Base-by-base conservation (phyloP, 2,797 vertebrate genomes). In the Argentina silus region DNA sequence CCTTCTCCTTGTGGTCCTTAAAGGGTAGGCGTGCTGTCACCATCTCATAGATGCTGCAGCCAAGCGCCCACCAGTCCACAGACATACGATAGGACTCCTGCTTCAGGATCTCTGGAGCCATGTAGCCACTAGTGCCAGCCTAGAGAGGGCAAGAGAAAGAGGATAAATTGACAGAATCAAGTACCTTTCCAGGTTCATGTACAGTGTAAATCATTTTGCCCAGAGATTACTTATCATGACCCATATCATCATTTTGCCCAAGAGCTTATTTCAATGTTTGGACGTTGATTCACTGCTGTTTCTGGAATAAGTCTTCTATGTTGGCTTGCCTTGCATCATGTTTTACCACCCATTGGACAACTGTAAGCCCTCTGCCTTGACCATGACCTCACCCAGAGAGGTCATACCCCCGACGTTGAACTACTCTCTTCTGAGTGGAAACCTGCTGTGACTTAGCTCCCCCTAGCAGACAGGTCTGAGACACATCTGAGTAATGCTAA, bases 51-150 rank as follows among this genome's bases (percentile, higher is more conserved):
- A 98, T 93, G 76, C 93, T 96, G 85, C 96, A 98, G 23, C 96
- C 97, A 89, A 97, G 91, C 5, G 96, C 91, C 92, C 97, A 98
- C 96, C 97, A 99, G 92, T 97, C 96, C 89, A 96, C 96, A 0
- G 96, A 93, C 1, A 88, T 95, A 77, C 85, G 79, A 85, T 98
- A 98, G n/a, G 81, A 83, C 60, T 94, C 93, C 53, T 97, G 95
- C 71, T 47, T 90, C 75, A 93, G 85, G 3, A 93, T 83, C 86
- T 93, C 92, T 11, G 92, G 92, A 17, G 91, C 91, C 93, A 94
- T 93, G 88, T 93, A 93, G 10, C 92, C 92, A 0, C 77, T 87
- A 0, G 92, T 93, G 67, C 92, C 93, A 67, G 92, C 92, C 91
- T 98, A 43, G 12, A 72, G 23, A 67, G 11, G 17, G 51, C 42